Evolutionary conservation across 2,888 invertebrate species (phyloP), one percentile per base, ranked within the genome.

Genomic region (Ethmia dodecea): DNA sequence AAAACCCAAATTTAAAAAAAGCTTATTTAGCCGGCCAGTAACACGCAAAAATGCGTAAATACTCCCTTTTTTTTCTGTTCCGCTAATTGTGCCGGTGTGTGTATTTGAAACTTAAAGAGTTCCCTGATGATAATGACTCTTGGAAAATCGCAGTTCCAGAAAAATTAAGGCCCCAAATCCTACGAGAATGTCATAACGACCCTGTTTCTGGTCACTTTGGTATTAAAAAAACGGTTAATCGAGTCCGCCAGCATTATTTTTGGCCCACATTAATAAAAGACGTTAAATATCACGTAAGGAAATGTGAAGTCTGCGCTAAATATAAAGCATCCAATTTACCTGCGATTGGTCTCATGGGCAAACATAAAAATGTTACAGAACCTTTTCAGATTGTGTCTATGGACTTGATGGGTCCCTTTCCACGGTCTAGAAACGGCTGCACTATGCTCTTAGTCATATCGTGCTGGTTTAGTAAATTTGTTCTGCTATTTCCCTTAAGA

Each of bases 371-470:
- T 0, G 41, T 40, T 0, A 11, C 35, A 0, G 32, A 20, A 11
- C 42, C 45, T 2, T 45, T 35, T 10, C 39, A 34, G 22, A 32
- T 33, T 25, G 30, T 40, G 3, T 38, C 36, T 5, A 18, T 30
- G 34, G 43, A 43, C 15, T 27, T 43, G n/a, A 38, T 44, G 35
- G 40, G 40, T 1, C 43, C 43, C 1, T 44, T 40, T 18, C 43
- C 43, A 2, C 20, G 27, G 9, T 31, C 33, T 10, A 38, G 32
- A 13, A 12, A 13, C 3, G 28, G 38, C 2, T 37, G 42, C 9
- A 39, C 41, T 15, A 37, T 38, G 34, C 25, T 44, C 1, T 14
- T 42, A 6, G 41, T 41, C 2, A 13, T 44, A 8, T 25, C 37
- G 1, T 37, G 37, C 13, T 37, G 37, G 33, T 44, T 44, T 10